These are phyloP conservation scores for Pseudococcus viburni DNA, from an alignment of 2,888 invertebrate species.

Conservation along the genomic window DNA sequence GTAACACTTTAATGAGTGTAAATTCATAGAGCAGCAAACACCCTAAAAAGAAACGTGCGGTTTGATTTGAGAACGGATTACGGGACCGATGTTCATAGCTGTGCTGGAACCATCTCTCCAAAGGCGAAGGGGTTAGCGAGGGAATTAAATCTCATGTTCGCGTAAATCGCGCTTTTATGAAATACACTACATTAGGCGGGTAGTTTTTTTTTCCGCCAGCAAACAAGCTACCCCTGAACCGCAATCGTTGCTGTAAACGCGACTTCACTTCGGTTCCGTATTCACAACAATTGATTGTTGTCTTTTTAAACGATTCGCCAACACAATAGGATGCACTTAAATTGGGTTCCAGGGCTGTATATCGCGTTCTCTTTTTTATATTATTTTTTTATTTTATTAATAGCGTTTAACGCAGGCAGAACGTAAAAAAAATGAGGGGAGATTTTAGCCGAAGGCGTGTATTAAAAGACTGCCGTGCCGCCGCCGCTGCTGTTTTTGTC, in stretches of 20 bases:
- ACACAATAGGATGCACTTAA: conserved; percentile 66
- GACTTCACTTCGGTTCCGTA: conserved; percentile 41
- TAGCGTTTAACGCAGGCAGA: conserved; percentile 60
- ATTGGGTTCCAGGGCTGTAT: conserved; percentile 63
- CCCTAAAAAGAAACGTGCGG: not conserved
- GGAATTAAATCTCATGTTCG: conserved; percentile 18
- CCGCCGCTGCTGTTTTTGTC: conserved; percentile 66
- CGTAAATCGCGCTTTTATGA: conserved; percentile 62
- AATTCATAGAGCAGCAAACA: conserved; percentile 17
- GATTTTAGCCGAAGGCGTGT: conserved; percentile 66
- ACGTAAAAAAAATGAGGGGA: conserved; percentile 56
- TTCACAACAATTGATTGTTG: conserved; percentile 65
- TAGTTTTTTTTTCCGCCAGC: conserved; percentile 33
- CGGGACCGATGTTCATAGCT: not conserved
- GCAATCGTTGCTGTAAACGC: conserved; percentile 44
- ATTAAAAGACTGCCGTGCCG: conserved; percentile 65
- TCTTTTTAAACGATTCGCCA: conserved; percentile 65
- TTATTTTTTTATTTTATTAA: conserved; percentile 65
- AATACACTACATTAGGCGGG: conserved; percentile 57
- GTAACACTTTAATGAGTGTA: conserved; percentile 41
- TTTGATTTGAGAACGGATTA: conserved; percentile 31
- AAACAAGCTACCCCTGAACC: conserved; percentile 48
- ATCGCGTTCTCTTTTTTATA: conserved; percentile 59
- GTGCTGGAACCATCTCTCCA: not conserved
- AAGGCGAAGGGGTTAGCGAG: conserved; percentile 14